Percentiles rank a stretch among this genome's conserved stretches.
Evolutionary conservation across 2,113 vertebrate genomes (phyloP).

Genomic region (Cygnus buccinator): DNA sequence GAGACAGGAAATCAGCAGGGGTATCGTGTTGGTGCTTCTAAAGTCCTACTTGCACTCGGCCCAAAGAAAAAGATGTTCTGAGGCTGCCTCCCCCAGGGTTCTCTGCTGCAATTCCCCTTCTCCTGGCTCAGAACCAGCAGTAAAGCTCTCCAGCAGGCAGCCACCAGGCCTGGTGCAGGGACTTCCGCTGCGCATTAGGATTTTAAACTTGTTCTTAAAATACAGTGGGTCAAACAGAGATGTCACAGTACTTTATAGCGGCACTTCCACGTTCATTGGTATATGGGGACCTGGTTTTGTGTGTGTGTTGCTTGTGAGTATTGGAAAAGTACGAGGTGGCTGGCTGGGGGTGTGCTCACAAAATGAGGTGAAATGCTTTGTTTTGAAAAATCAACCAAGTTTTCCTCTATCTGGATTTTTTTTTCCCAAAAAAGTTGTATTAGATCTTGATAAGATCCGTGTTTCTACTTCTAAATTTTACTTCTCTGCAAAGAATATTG

Average conservation of each 20-base stretch:
- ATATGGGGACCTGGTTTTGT: background rate
- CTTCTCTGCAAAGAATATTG: background rate
- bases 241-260: background rate
- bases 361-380: background rate
- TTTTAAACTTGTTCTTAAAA: background rate
- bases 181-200: background rate
- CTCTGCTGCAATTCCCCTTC: background rate
- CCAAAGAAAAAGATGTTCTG: background rate
- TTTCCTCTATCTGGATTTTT: background rate
- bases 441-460: background rate
- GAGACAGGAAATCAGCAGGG: background rate
- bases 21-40: background rate
- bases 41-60: background rate
- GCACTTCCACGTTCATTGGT: background rate
- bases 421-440: rapidly evolving
- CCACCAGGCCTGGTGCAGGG: background rate
- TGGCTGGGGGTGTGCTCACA: background rate
- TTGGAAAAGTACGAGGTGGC: background rate
- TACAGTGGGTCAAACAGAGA: background rate
- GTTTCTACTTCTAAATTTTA: background rate
- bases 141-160: background rate
- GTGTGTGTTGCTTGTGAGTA: background rate
- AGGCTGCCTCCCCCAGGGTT: background rate
- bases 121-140: background rate
- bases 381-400: background rate